Conservation (phyloP, 2,113 vertebrate species). For the Seriola quinqueradiata region DNA sequence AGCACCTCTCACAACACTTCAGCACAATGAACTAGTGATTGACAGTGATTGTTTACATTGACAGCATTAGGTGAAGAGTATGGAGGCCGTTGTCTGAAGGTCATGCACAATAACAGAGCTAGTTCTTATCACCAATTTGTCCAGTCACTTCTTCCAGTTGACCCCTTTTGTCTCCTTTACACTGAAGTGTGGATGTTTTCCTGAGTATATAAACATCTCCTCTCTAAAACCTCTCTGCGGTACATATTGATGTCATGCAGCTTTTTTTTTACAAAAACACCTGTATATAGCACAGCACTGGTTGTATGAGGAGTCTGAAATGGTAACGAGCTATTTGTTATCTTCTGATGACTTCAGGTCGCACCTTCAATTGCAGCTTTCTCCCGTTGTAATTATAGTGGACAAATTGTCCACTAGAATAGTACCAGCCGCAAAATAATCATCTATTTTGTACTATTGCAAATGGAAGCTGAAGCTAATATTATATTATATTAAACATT, state of each 20-base stretch:
- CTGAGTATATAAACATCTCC: not conserved
- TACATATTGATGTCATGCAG: not conserved
- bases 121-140: conserved; percentile 25
- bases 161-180: conserved; percentile 35
- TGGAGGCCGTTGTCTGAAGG: not conserved
- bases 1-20: conserved; percentile 26
- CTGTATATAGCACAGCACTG: not conserved
- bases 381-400: not conserved
- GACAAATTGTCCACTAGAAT: not conserved
- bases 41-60: conserved; percentile 25
- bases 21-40: conserved; percentile 14
- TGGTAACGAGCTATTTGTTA: not conserved
- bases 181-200: conserved; percentile 23
- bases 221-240: not conserved
- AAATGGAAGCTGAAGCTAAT: not conserved
- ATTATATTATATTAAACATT: not conserved
- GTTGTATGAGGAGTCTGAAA: not conserved
- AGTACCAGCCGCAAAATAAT: not conserved
- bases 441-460: not conserved
- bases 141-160: conserved; percentile 13
- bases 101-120: conserved; percentile 6
- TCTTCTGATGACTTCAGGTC: not conserved
- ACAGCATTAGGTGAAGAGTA: conserved; percentile 5
- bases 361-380: not conserved
- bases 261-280: conserved; percentile 1